Evolutionary conservation across 2,888 invertebrate genomes (phyloP).

Genomic region (Tupiocoris notatus): DNA sequence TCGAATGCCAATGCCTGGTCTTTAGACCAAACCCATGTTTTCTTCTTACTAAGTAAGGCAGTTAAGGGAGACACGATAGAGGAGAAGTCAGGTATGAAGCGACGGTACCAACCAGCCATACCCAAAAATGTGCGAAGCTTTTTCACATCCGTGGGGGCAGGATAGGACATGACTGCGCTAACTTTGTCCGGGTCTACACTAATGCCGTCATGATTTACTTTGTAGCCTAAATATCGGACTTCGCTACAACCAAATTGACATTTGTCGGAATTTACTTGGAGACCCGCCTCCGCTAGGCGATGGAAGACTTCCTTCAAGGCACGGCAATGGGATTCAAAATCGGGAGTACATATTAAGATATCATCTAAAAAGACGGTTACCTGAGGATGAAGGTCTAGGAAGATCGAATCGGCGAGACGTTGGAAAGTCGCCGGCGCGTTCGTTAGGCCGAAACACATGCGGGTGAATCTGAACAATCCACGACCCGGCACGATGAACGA

Average conservation of each 20-base stretch:
- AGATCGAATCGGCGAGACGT: not conserved
- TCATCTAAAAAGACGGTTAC: conserved; percentile 28
- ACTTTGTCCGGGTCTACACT: conserved; percentile 37
- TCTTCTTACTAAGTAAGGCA: not conserved
- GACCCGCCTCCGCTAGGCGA: conserved; percentile 17
- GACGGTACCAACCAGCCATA: conserved; percentile 46
- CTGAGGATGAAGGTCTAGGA: conserved; percentile 20
- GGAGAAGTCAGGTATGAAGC: conserved; percentile 49
- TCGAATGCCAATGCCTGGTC: conserved; percentile 29
- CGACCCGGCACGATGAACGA: conserved; percentile 9
- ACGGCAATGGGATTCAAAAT: not conserved
- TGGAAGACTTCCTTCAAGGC: conserved; percentile 15
- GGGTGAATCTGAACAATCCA: conserved; percentile 37
- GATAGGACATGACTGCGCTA: conserved; percentile 23
- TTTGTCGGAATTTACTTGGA: conserved; percentile 8
- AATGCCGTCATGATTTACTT: conserved; percentile 37
- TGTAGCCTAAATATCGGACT: conserved; percentile 44
- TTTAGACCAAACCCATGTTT: not conserved
- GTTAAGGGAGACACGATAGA: conserved; percentile 46
- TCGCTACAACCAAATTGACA: not conserved
- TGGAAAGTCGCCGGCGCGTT: conserved; percentile 29
- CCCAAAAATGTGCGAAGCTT: conserved; percentile 44
- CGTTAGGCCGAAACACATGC: conserved; percentile 48
- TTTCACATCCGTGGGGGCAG: conserved; percentile 31
- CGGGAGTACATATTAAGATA: not conserved